A percentile compares a stretch with the other conserved stretches of the same genome.
phyloP scores from a whole-genome alignment of 2,888 invertebrate genomes.

The Plebejus argus region DNA sequence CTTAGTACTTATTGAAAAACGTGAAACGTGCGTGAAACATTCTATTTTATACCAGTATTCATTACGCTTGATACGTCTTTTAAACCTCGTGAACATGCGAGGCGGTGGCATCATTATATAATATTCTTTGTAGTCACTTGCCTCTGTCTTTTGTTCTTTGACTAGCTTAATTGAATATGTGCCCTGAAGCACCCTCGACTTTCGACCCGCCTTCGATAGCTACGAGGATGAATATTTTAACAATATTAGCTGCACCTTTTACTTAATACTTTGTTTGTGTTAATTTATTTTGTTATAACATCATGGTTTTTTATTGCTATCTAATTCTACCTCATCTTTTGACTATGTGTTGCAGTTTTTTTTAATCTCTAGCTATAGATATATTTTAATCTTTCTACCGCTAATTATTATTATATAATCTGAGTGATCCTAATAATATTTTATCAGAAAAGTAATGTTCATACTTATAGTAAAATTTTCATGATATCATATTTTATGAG shows the following conservation, averaged over 20 bases:
- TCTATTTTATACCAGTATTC: not conserved
- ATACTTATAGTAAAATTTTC: no score
- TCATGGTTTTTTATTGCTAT: not conserved
- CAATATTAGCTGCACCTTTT: constrained; percentile 2
- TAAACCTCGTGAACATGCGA: not conserved
- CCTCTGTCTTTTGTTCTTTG: constrained; percentile 32
- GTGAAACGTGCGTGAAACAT: not conserved
- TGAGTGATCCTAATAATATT: no score
- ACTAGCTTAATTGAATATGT: constrained; percentile 33
- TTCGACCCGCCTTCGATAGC: constrained; percentile 7
- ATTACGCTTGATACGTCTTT: not conserved
- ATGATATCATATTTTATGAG: no score
- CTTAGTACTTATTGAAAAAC: no score
- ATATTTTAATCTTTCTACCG: no score
- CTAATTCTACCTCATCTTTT: no score
- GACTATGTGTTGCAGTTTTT: no score
- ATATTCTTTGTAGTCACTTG: constrained; percentile 30
- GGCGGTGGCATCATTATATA: constrained; percentile 25
- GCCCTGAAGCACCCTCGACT: constrained; percentile 25
- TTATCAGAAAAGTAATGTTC: no score
- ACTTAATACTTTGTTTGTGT: constrained; percentile 2
- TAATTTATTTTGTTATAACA: not conserved
- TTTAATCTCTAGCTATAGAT: no score
- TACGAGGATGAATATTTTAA: not conserved
- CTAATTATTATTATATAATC: no score